Evolutionary conservation across 2,888 invertebrate genomes (phyloP).

Genomic region (Brenthis hecate): DNA sequence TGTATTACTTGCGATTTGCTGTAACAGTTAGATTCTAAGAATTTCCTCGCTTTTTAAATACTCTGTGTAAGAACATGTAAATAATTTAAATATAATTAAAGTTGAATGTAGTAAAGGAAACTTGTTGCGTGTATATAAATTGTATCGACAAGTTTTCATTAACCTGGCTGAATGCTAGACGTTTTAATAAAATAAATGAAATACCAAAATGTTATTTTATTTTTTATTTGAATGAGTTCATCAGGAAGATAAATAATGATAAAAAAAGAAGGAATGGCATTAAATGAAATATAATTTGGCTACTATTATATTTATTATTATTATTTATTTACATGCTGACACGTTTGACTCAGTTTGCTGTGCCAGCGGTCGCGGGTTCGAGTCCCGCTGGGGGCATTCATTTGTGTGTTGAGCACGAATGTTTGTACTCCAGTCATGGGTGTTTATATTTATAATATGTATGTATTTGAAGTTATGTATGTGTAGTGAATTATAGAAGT

Average conservation of each 20-base stretch:
- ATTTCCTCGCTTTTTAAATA: constrained; percentile 26
- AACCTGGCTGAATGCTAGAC: constrained; percentile 44
- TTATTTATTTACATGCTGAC: too few relatives aligned
- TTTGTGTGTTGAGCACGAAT: too few relatives aligned
- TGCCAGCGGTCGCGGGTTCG: too few relatives aligned
- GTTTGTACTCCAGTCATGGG: too few relatives aligned
- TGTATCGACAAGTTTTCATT: constrained; percentile 32
- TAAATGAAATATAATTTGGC: too few relatives aligned
- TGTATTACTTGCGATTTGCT: not conserved
- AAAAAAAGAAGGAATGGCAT: too few relatives aligned
- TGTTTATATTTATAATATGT: too few relatives aligned
- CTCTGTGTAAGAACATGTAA: constrained; percentile 26
- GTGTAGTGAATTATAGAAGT: too few relatives aligned
- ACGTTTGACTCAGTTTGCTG: not conserved
- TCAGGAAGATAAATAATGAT: not conserved
- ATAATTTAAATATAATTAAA: constrained; percentile 20
- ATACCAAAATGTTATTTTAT: constrained; percentile 22
- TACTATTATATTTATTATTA: too few relatives aligned
- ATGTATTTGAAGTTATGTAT: too few relatives aligned
- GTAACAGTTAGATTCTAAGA: constrained; percentile 3
- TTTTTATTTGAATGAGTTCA: not conserved
- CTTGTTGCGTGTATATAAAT: constrained; percentile 26
- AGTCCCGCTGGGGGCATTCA: too few relatives aligned
- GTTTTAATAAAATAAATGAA: constrained; percentile 56
- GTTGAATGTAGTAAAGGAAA: constrained; percentile 23